phyloP scores from a whole-genome alignment of 2,888 invertebrate genomes.

The Drosophila cracens region DNA sequence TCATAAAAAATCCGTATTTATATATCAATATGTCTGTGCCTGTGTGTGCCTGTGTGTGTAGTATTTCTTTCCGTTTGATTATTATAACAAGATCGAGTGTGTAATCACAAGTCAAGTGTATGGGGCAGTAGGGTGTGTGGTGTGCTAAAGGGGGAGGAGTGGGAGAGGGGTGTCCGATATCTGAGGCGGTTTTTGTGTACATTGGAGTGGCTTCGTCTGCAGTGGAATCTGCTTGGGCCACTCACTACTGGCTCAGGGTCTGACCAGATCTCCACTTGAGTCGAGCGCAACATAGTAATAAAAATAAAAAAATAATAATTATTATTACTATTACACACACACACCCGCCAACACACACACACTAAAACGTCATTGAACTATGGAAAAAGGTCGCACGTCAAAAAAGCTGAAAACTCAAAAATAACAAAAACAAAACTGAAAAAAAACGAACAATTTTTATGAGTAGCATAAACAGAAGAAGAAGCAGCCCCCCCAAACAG shows the following conservation, averaged over 20 bases:
- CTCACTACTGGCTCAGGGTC: constrained; percentile 42
- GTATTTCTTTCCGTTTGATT: constrained; percentile 63
- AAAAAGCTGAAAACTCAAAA: constrained; percentile 37
- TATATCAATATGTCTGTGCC: constrained; percentile 53
- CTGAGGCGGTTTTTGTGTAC: constrained; percentile 66
- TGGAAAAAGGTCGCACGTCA: constrained; percentile 68
- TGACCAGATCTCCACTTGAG: constrained; percentile 50
- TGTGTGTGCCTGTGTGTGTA: constrained; percentile 41
- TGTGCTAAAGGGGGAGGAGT: constrained; percentile 1
- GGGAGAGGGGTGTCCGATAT: constrained; percentile 52
- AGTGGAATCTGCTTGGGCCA: constrained; percentile 44
- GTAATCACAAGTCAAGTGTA: constrained; percentile 60
- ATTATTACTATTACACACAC: constrained; percentile 63
- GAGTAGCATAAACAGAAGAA: constrained; percentile 66
- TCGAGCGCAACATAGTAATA: constrained; percentile 52
- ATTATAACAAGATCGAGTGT: constrained; percentile 72
- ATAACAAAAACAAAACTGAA: constrained; percentile 14
- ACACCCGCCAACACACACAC: constrained; percentile 21
- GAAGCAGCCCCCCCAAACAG: constrained; percentile 17
- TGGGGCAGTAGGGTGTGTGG: constrained; percentile 1
- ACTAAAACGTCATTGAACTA: constrained; percentile 79
- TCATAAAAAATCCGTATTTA: constrained; percentile 59
- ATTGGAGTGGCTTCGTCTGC: constrained; percentile 71
- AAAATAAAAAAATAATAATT: constrained; percentile 68
- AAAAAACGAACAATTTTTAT: constrained; percentile 38